Conservation (phyloP, 1,140 invertebrate genomes). For the Drosophila neocordata region DNA sequence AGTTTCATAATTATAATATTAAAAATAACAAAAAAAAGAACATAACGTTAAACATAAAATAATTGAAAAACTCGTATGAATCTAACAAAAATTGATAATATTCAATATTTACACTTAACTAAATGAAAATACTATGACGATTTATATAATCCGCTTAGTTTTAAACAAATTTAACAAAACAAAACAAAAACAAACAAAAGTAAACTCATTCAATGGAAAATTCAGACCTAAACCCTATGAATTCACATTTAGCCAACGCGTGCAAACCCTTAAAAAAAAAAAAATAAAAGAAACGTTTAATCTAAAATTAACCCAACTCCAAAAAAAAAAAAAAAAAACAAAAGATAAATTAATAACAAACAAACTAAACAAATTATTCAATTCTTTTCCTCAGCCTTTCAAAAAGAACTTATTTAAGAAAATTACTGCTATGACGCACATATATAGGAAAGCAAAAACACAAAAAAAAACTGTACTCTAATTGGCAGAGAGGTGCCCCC, state of each 20-base stretch:
- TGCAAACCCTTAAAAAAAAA: neutral
- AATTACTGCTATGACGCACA: neutral
- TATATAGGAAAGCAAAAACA: neutral
- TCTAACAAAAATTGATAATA: slow-evolving; percentile 58
- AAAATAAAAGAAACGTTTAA: neutral
- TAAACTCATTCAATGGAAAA: slow-evolving; percentile 14
- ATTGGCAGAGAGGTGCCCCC: neutral
- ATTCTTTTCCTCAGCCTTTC: slow-evolving; percentile 25
- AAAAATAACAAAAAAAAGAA: no score
- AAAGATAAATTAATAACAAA: slow-evolving; percentile 19
- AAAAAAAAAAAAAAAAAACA: slow-evolving; percentile 10
- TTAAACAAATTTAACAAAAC: slow-evolving; percentile 20
- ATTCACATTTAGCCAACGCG: neutral
- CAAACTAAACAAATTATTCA: slow-evolving; percentile 21
- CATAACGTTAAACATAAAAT: slow-evolving; percentile 13
- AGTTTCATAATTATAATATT: slow-evolving; percentile 8
- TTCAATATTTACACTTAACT: slow-evolving; percentile 48
- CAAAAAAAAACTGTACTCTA: no score
- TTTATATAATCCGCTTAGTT: slow-evolving; percentile 17
- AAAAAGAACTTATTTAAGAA: slow-evolving; percentile 6
- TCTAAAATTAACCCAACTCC: neutral
- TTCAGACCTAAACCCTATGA: neutral
- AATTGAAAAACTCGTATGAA: slow-evolving; percentile 42
- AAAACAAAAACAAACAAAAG: slow-evolving; percentile 18
- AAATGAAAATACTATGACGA: slow-evolving; percentile 10